Conservation (phyloP, 2,797 vertebrate genomes). For the Acanthurus lineatus region DNA sequence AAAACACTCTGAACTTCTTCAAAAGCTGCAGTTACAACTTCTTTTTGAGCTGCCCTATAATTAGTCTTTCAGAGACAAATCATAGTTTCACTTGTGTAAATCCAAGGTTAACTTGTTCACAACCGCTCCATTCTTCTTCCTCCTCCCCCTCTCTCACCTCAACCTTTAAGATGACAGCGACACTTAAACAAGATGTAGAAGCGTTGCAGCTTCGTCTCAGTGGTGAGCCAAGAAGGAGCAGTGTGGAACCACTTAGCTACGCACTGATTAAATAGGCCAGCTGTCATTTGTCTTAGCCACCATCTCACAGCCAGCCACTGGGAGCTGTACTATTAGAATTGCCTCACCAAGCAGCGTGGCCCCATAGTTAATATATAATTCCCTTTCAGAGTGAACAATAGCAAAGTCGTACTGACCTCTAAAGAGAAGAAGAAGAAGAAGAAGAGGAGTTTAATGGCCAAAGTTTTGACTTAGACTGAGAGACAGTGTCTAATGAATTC, state of each 20-base stretch:
- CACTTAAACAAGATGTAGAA: conserved; percentile 55
- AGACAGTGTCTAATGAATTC: conserved; percentile 24
- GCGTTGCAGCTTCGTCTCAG: conserved; percentile 40
- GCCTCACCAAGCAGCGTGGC: conserved; percentile 59
- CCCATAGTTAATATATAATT: conserved; percentile 60
- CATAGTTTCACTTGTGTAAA: background rate
- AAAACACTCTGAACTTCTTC: background rate
- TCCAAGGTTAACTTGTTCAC: conserved; percentile 28
- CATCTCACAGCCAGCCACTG: conserved; percentile 64
- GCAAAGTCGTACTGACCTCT: conserved; percentile 64
- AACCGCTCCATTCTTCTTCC: background rate
- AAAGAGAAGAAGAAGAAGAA: conserved; percentile 27
- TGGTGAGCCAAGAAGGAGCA: conserved; percentile 52
- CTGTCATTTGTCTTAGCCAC: conserved; percentile 75
- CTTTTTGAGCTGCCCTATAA: background rate
- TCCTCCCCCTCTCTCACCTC: background rate
- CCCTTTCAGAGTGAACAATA: conserved; percentile 69
- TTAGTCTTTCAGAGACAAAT: background rate
- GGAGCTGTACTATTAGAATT: conserved; percentile 68
- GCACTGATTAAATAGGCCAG: conserved; percentile 76
- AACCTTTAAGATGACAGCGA: conserved; percentile 21
- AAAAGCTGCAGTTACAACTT: background rate
- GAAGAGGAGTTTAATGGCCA: conserved; percentile 18
- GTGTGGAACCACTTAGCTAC: conserved; percentile 70
- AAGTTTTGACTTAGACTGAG: conserved; percentile 42